Percentiles rank a stretch among this genome's conserved stretches.
phyloP scores from a whole-genome alignment of 2,797 vertebrate genomes.

The Anabas testudineus region DNA sequence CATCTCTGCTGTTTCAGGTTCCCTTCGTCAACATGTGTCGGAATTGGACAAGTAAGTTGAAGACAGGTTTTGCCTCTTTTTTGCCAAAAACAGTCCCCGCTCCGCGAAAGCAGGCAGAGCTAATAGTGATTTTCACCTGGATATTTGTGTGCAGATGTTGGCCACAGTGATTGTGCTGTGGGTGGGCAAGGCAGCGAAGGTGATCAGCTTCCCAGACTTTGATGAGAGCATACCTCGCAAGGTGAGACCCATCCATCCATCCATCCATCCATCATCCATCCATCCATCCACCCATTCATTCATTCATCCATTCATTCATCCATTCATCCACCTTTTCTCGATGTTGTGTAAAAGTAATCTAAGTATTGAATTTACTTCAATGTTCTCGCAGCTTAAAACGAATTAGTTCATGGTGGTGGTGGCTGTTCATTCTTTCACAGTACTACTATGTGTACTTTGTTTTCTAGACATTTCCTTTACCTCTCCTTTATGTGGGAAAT shows the following conservation, averaged over 20 bases:
- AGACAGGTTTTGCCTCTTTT: neutral
- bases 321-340: neutral
- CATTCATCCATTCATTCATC: too few species aligned
- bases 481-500: constrained; percentile 97
- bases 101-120: neutral
- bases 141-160: constrained; percentile 87
- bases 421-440: neutral
- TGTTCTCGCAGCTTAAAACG: neutral
- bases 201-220: constrained; percentile 92
- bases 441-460: neutral
- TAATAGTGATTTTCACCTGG: neutral
- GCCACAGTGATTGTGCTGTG: constrained; percentile 93
- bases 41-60: constrained; percentile 93
- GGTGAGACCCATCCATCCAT: constrained; percentile 75
- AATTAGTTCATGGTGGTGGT: neutral
- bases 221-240: constrained; percentile 91
- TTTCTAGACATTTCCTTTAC: constrained; percentile 96
- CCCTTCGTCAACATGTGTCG: constrained; percentile 96
- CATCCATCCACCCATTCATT: too few species aligned
- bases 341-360: neutral
- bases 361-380: too few species aligned
- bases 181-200: constrained; percentile 90
- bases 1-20: constrained; percentile 84
- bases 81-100: neutral
- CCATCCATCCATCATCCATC: neutral